phyloP scores from a whole-genome alignment of 2,113 vertebrate species.

The Poecile atricapillus region DNA sequence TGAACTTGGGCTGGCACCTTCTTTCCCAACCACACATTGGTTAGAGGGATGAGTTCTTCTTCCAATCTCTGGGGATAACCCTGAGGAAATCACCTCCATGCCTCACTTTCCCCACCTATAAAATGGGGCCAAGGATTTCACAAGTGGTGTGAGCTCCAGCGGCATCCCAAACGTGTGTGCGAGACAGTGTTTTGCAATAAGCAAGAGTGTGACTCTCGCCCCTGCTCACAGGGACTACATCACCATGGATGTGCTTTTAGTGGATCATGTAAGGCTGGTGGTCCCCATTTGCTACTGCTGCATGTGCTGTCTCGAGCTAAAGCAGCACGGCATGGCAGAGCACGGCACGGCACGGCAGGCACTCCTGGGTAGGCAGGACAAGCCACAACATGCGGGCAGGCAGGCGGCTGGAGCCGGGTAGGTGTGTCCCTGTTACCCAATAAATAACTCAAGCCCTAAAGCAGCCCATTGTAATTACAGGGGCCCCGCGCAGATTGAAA shows the following conservation, averaged over 20 bases:
- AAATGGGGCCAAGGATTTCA: not conserved
- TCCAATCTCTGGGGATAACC: not conserved
- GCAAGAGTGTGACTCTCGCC: rapidly evolving
- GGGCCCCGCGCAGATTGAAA: slow-evolving; percentile 52
- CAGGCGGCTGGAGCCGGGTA: not conserved
- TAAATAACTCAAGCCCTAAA: slow-evolving; percentile 56
- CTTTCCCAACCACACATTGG: rapidly evolving
- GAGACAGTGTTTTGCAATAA: not conserved
- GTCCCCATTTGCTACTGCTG: not conserved
- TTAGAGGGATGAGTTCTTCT: not conserved
- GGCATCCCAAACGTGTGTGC: rapidly evolving
- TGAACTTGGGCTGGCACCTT: rapidly evolving
- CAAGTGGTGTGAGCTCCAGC: not conserved
- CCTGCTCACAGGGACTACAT: not conserved
- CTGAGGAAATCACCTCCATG: not conserved
- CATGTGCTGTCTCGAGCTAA: rapidly evolving
- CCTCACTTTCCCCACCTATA: not conserved
- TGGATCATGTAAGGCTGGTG: not conserved
- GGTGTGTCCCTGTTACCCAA: slow-evolving; percentile 60
- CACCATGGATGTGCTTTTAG: no score
- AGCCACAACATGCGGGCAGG: not conserved
- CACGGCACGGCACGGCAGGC: not conserved
- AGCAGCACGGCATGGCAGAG: not conserved
- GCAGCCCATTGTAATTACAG: slow-evolving; percentile 58
- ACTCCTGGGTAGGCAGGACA: not conserved